Evolutionary conservation across 2,888 invertebrate genomes (phyloP), one percentile per base, ranked within the genome.

Genomic region (Drosophila colorata): DNA sequence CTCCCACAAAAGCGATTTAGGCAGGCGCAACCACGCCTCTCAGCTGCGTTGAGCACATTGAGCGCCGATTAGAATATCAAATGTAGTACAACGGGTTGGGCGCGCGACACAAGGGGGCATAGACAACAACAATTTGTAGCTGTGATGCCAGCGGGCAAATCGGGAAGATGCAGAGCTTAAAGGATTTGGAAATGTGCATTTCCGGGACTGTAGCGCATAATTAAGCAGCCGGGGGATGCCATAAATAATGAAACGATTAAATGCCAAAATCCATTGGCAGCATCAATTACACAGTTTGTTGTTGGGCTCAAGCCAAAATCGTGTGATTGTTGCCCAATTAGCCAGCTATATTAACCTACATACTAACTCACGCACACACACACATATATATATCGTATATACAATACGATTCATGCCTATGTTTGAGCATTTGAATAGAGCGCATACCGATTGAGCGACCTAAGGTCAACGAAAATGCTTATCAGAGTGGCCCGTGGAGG

Each of bases 161-260:
- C 14, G 40, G 47, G 23, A 41, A 52, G 31, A 47, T 61, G 46
- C 41, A 44, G 60, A 53, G 78, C 60, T 80, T 83, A 78, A 81
- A 80, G 83, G 80, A 80, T 80, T 84, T 67, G 58, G 58, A 73
- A 83, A 64, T 81, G 69, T 63, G 69, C 68, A 56, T 70, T 78
- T 75, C 74, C 81, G 67, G 68, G 70, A 66, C 37, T 52, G 70
- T 35, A 65, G 61, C 68, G 80, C 85, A 74, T 82, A 84, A 83
- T 84, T 82, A 69, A 74, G 67, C 77, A 78, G 37, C 31, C 48
- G 43, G 74, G 68, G 69, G 61, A 78, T 65, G 70, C 66, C 65
- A 82, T 82, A 80, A 85, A 83, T 80, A 80, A 83, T 82, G 80
- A 53, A 53, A 51, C 57, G 41, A 53, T 18, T 57, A 63, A 43